phyloP scores from a whole-genome alignment of 2,113 vertebrate genomes.

The Eulemur macaco region DNA sequence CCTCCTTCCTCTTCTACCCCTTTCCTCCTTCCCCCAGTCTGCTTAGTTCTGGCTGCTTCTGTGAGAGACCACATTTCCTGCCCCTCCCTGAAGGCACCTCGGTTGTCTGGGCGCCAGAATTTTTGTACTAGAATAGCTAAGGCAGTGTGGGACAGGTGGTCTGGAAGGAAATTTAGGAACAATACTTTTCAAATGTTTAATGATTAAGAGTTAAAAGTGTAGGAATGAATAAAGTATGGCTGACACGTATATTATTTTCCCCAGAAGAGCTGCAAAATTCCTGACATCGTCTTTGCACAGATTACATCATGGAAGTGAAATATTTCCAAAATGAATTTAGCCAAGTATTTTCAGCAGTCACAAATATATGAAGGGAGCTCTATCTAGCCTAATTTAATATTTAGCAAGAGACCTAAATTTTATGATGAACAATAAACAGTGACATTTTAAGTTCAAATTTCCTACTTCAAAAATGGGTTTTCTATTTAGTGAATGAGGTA shows the following conservation, averaged over 20 bases:
- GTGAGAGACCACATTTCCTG: background rate
- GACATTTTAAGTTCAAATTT: background rate
- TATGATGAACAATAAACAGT: background rate
- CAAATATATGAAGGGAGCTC: background rate
- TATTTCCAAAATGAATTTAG: conserved; percentile 10
- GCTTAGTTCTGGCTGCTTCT: background rate
- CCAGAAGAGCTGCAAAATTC: background rate
- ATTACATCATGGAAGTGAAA: background rate
- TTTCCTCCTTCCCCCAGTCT: background rate
- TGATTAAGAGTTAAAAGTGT: background rate
- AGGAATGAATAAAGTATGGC: background rate
- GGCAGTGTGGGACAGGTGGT: background rate
- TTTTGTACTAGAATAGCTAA: background rate
- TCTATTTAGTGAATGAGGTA: background rate
- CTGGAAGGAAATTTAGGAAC: background rate
- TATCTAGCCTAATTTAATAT: background rate
- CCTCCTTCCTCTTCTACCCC: background rate
- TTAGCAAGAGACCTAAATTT: background rate
- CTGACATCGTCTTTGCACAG: background rate
- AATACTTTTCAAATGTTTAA: background rate
- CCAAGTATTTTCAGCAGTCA: conserved; percentile 22
- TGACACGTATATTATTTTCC: background rate
- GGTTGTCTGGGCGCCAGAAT: background rate
- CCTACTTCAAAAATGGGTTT: conserved; percentile 18
- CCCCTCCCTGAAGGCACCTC: background rate